Base-by-base conservation (phyloP, 2,888 invertebrate species). In the Tricholauxania praeusta region DNA sequence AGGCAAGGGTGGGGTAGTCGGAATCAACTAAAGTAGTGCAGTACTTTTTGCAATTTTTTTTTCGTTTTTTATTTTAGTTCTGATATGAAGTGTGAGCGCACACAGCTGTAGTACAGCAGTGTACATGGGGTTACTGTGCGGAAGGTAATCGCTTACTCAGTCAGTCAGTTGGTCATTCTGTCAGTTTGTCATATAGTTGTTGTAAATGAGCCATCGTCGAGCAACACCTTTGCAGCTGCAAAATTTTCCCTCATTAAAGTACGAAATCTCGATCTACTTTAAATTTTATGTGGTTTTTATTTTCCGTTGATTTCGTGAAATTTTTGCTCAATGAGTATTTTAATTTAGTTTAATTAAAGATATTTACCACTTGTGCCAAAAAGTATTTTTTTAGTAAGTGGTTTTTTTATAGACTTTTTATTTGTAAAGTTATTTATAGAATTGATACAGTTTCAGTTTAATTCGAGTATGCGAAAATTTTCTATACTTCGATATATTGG, bases 311-410 rank as follows among this genome's bases (percentile, higher is more conserved):
- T 71, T 64, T 60, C 64, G 49, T 67, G 39, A 55, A 72, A 65
- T 65, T 52, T 51, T 52, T 65, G 65, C 52, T 65, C 52, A 65
- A 65, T 65, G 65, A 53, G 65, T 65, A 52, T 32, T 22, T 52
- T 15, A 28, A 65, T 17, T 52, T 12, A 0, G 12, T 51, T 52
- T 65, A 65, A 65, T 51, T 65, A 28, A 65, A 65, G 65, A 65
- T 19, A 15, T 10, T 17, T n/a, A 51, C 22, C 2, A 22, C 15
- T 19, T 28, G 14, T 52, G 65, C 28, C 22, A 52, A 60, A 60
- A 60, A 60, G 10, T 59, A 14, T 59, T 59, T 59, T n/a, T 59
- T 59, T 60, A 39, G 12, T 28, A 1, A 14, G 28, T 22, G 7
- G 0, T 10, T 60, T 39, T 39, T 39, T 39, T 39, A 8, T 39